These are phyloP conservation scores for Pardosa pseudoannulata DNA, from an alignment of 2,888 invertebrate genomes.

Conservation along the genomic window DNA sequence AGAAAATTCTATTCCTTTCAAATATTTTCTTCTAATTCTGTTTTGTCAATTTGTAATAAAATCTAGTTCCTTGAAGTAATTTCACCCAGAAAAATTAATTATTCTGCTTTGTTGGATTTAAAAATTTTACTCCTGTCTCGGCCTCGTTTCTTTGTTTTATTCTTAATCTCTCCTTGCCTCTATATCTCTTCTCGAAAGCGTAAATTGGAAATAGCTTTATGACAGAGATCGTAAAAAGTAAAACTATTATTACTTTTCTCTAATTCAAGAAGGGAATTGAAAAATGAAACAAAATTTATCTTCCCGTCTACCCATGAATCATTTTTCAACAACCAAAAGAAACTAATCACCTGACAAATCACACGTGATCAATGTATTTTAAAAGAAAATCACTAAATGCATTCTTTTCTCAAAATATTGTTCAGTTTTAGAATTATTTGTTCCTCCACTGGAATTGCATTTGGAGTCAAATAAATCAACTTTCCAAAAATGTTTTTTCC, in stretches of 20 bases:
- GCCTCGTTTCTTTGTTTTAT: neutral
- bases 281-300: too few species aligned
- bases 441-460: too few species aligned
- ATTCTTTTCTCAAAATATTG: too few species aligned
- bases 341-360: too few species aligned
- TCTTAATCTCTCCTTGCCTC: neutral
- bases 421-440: too few species aligned
- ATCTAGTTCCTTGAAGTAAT: constrained; percentile 28
- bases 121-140: neutral
- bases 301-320: too few species aligned
- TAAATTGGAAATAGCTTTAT: constrained; percentile 33
- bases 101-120: constrained; percentile 30
- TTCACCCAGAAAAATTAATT: constrained; percentile 37
- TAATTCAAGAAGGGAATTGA: neutral
- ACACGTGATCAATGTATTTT: too few species aligned
- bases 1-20: neutral
- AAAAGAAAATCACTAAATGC: too few species aligned
- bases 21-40: constrained; percentile 10
- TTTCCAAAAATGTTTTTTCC: too few species aligned
- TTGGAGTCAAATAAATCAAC: too few species aligned
- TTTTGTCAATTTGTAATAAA: constrained; percentile 46
- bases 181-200: neutral
- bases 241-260: too few species aligned
- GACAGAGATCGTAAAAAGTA: neutral
- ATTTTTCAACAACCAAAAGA: too few species aligned